These are phyloP conservation scores for Theocolax elegans DNA, from an alignment of 1,140 invertebrate genomes.

Conservation along the genomic window DNA sequence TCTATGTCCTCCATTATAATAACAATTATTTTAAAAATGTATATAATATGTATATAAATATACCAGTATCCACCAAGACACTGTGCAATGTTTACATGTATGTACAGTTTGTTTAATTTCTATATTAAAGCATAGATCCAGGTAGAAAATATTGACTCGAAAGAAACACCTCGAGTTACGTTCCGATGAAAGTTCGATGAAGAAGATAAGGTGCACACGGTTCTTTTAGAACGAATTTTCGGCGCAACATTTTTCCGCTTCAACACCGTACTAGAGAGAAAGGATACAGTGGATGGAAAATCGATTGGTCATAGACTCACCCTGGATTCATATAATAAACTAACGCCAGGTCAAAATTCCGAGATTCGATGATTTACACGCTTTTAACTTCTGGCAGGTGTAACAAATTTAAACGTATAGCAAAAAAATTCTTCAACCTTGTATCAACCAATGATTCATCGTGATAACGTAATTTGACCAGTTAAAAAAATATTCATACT, in stretches of 20 bases:
- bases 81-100: too few species aligned
- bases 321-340: neutral
- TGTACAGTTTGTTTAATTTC: too few species aligned
- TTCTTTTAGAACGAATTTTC: slow-evolving; percentile 7
- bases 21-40: too few species aligned
- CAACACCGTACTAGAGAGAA: neutral
- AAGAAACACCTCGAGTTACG: neutral
- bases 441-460: too few species aligned
- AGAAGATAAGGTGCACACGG: slow-evolving; percentile 1
- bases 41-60: too few species aligned
- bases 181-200: slow-evolving; percentile 2
- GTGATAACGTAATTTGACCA: too few species aligned
- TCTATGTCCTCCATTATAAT: too few species aligned
- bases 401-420: slow-evolving; percentile 10
- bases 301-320: slow-evolving; percentile 20
- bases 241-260: slow-evolving; percentile 10
- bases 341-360: slow-evolving; percentile 13
- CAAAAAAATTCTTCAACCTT: too few species aligned
- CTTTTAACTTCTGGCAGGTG: neutral
- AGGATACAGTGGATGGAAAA: slow-evolving; percentile 27
- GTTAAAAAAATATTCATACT: too few species aligned
- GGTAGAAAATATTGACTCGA: slow-evolving; percentile 7
- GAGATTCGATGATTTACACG: neutral
- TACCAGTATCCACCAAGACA: too few species aligned
- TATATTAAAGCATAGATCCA: neutral